phyloP scores from a whole-genome alignment of 2,888 invertebrate species.

The Acheta domesticus region DNA sequence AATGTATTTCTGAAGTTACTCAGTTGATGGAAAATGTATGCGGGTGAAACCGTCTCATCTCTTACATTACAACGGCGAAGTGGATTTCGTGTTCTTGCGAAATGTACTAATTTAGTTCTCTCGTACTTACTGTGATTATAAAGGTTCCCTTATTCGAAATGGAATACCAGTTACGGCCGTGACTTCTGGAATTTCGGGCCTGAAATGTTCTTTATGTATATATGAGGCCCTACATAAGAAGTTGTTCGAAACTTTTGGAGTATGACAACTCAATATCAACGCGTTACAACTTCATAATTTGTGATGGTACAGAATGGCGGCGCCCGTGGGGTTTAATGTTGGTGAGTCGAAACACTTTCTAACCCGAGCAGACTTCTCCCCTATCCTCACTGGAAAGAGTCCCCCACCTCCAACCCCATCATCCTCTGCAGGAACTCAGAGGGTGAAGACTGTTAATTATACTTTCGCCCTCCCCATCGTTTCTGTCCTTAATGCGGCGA shows the following conservation, averaged over 20 bases:
- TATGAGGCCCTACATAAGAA: background rate
- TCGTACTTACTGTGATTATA: too few species aligned
- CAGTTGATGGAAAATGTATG: too few species aligned
- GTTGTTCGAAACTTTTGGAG: background rate
- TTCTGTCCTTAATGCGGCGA: background rate
- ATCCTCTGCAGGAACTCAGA: background rate
- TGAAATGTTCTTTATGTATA: background rate
- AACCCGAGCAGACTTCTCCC: too few species aligned
- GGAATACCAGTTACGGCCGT: background rate
- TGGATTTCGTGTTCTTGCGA: background rate
- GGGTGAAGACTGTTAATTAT: slow-evolving; percentile 18
- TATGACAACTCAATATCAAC: slow-evolving; percentile 8
- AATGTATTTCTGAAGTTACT: too few species aligned
- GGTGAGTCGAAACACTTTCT: too few species aligned
- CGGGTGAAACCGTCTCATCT: background rate
- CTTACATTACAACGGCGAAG: background rate
- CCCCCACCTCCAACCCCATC: background rate
- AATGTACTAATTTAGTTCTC: too few species aligned
- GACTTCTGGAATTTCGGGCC: background rate
- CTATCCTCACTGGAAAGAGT: background rate
- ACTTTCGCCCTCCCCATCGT: background rate
- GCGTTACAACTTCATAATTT: background rate
- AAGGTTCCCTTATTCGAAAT: too few species aligned
- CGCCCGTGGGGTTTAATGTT: too few species aligned
- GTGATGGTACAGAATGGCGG: too few species aligned